phyloP scores from a whole-genome alignment of 2,888 invertebrate genomes.

The Netelia inedita region DNA sequence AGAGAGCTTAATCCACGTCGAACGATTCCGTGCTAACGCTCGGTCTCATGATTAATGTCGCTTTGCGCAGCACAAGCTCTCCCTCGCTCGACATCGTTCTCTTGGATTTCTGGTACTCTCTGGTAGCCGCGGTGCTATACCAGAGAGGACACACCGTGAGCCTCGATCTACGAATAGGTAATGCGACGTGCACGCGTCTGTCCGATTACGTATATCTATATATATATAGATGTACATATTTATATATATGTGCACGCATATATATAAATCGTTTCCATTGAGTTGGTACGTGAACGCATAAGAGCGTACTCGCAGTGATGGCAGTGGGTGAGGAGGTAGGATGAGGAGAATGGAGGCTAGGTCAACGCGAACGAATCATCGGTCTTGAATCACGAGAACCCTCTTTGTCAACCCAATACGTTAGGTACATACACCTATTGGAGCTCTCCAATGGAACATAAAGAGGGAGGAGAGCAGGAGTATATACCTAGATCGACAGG shows the following conservation, averaged over 20 bases:
- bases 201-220: constrained; percentile 12
- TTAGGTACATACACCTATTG: constrained; percentile 24
- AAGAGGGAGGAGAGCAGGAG: background rate
- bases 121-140: constrained; percentile 22
- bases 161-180: constrained; percentile 57
- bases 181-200: constrained; percentile 54
- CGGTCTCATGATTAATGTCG: constrained; percentile 71
- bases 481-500: constrained; percentile 37
- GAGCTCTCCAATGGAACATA: constrained; percentile 33
- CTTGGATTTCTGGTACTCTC: constrained; percentile 54
- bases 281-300: constrained; percentile 35
- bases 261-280: constrained; percentile 23
- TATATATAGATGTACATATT: background rate
- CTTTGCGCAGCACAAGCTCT: constrained; percentile 57
- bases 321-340: constrained; percentile 33
- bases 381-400: constrained; percentile 66
- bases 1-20: constrained; percentile 73
- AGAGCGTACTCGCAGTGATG: constrained; percentile 9
- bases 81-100: constrained; percentile 31
- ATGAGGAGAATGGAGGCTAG: constrained; percentile 59
- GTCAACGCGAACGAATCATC: constrained; percentile 66
- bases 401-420: constrained; percentile 59
- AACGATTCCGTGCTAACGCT: constrained; percentile 67
- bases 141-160: constrained; percentile 43
- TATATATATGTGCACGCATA: background rate